These are phyloP conservation scores for Euwallacea similis DNA, from an alignment of 1,140 invertebrate genomes.

Conservation along the genomic window DNA sequence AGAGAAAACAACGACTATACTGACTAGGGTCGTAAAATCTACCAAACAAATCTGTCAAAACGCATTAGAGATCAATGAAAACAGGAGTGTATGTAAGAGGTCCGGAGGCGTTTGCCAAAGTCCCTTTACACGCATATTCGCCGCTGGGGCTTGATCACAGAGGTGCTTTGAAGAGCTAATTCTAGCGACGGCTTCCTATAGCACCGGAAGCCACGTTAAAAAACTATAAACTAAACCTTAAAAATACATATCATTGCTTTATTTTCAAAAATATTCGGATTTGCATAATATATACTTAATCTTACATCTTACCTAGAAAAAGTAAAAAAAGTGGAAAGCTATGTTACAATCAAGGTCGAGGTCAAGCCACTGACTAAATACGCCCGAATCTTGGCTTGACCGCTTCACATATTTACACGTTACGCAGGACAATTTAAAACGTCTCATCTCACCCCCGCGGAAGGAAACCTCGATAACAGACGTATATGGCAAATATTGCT, in stretches of 20 bases:
- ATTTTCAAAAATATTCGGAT: constrained; percentile 53
- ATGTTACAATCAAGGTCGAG: constrained; percentile 21
- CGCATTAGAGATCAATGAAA: constrained; percentile 53
- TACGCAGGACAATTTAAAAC: constrained; percentile 9
- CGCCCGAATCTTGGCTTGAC: constrained; percentile 22
- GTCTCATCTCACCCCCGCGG: too few relatives aligned
- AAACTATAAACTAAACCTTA: constrained; percentile 42
- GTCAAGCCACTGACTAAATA: not conserved
- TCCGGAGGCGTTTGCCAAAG: constrained; percentile 26
- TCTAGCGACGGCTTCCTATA: constrained; percentile 42
- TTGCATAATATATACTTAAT: constrained; percentile 41
- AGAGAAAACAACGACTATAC: constrained; percentile 48
- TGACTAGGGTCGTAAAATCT: constrained; percentile 53
- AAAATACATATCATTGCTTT: constrained; percentile 50
- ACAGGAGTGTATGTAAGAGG: constrained; percentile 50
- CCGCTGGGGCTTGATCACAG: constrained; percentile 53
- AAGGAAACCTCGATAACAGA: too few relatives aligned
- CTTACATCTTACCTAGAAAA: constrained; percentile 41
- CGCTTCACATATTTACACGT: constrained; percentile 4
- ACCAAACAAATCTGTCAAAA: constrained; percentile 49
- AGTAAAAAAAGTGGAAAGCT: constrained; percentile 44
- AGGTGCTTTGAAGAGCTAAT: constrained; percentile 54
- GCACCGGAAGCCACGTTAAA: constrained; percentile 28
- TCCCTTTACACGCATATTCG: constrained; percentile 41
- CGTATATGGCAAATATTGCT: not conserved